These are phyloP conservation scores for Callipepla squamata DNA, from an alignment of 2,113 vertebrate species.

Conservation along the genomic window DNA sequence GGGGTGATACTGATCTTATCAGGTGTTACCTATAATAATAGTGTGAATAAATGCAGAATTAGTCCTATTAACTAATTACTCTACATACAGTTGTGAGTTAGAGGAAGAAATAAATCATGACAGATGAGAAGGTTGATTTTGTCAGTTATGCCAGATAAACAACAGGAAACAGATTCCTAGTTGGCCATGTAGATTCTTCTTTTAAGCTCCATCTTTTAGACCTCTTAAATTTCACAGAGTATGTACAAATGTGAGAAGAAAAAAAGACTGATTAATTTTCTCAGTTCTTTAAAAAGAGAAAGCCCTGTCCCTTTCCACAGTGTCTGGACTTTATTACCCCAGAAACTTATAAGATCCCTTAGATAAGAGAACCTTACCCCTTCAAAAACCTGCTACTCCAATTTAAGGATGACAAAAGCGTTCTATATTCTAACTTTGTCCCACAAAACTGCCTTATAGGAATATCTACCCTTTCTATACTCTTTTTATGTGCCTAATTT, in stretches of 20 bases:
- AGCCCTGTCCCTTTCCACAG: background rate
- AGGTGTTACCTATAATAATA: slow-evolving; percentile 29
- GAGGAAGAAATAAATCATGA: slow-evolving; percentile 36
- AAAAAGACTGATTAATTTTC: background rate
- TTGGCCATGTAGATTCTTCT: background rate
- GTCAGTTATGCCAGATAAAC: background rate
- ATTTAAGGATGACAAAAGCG: background rate
- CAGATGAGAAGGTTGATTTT: slow-evolving; percentile 30
- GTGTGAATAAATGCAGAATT: slow-evolving; percentile 40
- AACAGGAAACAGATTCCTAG: background rate
- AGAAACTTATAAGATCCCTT: background rate
- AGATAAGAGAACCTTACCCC: background rate
- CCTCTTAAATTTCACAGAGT: background rate
- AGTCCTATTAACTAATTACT: slow-evolving; percentile 27
- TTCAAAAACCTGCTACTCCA: background rate
- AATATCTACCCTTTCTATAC: background rate
- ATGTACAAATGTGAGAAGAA: background rate
- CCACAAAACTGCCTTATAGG: background rate
- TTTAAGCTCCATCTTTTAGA: background rate
- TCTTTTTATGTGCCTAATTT: background rate
- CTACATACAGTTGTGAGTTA: background rate
- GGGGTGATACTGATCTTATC: background rate
- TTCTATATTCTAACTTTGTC: background rate
- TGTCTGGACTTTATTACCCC: background rate
- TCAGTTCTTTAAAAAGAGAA: background rate